Base-by-base conservation (phyloP, 2,113 vertebrate genomes). In the Rhinopomastus cyanomelas region DNA sequence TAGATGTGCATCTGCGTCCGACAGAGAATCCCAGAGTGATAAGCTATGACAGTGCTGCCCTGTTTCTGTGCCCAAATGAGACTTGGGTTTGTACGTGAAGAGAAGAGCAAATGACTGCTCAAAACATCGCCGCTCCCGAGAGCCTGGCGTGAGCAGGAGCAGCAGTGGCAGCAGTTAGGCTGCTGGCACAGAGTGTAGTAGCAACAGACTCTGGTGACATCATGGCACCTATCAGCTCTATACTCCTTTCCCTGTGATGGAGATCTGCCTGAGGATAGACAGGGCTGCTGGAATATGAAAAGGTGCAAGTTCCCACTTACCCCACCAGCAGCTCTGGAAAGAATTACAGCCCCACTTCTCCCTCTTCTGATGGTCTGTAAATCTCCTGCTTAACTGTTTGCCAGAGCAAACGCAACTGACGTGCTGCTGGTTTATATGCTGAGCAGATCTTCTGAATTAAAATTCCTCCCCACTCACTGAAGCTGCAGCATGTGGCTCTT, bases 151-250 rank as follows among this genome's bases (percentile, higher is more conserved):
- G 60, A 68, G 65, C 55, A 77, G 78, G 29, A 51, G 46, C 16
- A 18, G 46, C 1, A 4, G 20, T 1, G 6, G 52, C 79, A 61
- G 52, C 1, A 1, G 23, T 20, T 52, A 59, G 62, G 67, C 42
- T 67, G 79, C 61, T 0, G 2, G 60, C 30, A 8, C 0, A 3
- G n/a, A 7, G 8, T 12, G 27, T 0, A 2, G 20, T 29, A 12
- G 7, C 0, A 0, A 5, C 59, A 68, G 64, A 64, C 55, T 52
- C 49, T 36, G 49, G 4, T 30, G 42, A 20, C 32, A 8, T 2
- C 4, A 29, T 61, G 51, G 34, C 32, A 39, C 26, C 57, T 66
- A 1, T 65, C 36, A 16, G 61, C 65, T 81, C 69, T 39, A n/a
- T 49, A 27, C 53, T 16, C 12, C 44, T 73, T 81, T 37, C 17